Conservation (phyloP, 2,888 invertebrate species). For the Schizotus pectinicornis region DNA sequence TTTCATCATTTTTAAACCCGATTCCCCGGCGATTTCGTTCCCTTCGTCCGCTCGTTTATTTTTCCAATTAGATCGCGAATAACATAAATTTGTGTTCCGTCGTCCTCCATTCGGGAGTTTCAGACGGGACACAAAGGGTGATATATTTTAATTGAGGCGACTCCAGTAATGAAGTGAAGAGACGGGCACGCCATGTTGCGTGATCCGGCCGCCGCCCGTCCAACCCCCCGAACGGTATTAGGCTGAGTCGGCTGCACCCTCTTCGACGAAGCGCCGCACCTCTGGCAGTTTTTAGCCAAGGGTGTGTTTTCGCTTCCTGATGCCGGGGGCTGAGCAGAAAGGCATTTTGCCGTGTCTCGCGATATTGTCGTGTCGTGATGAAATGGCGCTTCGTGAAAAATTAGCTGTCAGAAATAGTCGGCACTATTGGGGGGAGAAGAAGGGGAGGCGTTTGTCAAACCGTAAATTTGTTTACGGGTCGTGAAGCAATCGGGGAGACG, state of each 20-base stretch:
- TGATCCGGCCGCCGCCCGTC: conserved; percentile 12
- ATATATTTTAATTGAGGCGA: conserved; percentile 26
- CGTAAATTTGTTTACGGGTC: background rate
- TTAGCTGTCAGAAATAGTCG: conserved; percentile 1
- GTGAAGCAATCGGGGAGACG: too few species aligned
- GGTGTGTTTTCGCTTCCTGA: conserved; percentile 25
- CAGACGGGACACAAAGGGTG: conserved; percentile 13
- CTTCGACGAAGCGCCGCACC: conserved; percentile 21
- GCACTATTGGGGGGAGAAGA: background rate
- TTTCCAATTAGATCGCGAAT: too few species aligned
- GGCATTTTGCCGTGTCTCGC: conserved; percentile 11
- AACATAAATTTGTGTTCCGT: too few species aligned
- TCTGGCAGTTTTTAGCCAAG: conserved; percentile 17
- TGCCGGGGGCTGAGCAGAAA: conserved; percentile 18
- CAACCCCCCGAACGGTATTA: conserved; percentile 18
- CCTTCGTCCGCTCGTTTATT: too few species aligned
- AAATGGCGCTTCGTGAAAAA: conserved; percentile 19
- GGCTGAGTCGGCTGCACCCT: conserved; percentile 23
- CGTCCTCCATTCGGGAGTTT: too few species aligned
- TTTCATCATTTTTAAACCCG: too few species aligned
- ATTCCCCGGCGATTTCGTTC: too few species aligned
- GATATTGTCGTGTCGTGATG: conserved; percentile 11
- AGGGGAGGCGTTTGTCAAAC: background rate
- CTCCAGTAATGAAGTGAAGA: conserved; percentile 32
- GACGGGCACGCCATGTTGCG: conserved; percentile 28